Evolutionary conservation across 2,888 invertebrate genomes (phyloP), one percentile per base, ranked within the genome.

Genomic region (Drosophila borealis): DNA sequence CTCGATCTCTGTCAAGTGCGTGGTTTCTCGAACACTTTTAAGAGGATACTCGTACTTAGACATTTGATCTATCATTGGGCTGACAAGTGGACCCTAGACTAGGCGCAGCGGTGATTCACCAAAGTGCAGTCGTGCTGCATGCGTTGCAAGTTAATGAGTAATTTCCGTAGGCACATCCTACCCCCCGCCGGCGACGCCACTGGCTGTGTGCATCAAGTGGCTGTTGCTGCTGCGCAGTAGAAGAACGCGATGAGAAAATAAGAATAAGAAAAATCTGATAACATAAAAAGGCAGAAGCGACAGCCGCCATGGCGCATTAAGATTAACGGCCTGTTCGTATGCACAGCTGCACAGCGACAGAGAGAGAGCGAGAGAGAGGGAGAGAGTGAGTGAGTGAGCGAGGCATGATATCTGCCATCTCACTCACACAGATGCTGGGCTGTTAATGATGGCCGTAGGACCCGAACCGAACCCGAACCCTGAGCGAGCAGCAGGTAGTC

Each of bases 291-390:
- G 88, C 85, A 83, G 83, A 83, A 87, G 83, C 85, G 85, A 84
- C 83, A 88, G 82, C 82, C 85, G 88, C 82, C 82, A 83, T 48
- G 85, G 85, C 83, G 80, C 82, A 83, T 83, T 88, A 83, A 83
- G 88, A 83, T 83, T 87, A 83, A 83, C 85, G 85, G 79, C 85
- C 81, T 68, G 67, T 57, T 64, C 37, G 36, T 14, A 37, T 61
- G 56, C 56, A 45, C 55, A 45, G 34, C 36, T 55, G 55, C 59
- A 55, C 54, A 54, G 50, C 44, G 41, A 14, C 8, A 41, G 14
- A n/a, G n/a, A 14, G 39, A 9, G 39, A 14, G 14, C 10, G 11
- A 17, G 41, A 10, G 39, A 42, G 50, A 17, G 14, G 25, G 53
- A 4, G 11, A 42, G 42, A 39, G 25, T 3, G 8, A 41, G 39